A percentile compares a stretch with the other conserved stretches of the same genome.
These are phyloP conservation scores for Pitta sordida DNA, from an alignment of 2,113 vertebrate species.

Conservation along the genomic window DNA sequence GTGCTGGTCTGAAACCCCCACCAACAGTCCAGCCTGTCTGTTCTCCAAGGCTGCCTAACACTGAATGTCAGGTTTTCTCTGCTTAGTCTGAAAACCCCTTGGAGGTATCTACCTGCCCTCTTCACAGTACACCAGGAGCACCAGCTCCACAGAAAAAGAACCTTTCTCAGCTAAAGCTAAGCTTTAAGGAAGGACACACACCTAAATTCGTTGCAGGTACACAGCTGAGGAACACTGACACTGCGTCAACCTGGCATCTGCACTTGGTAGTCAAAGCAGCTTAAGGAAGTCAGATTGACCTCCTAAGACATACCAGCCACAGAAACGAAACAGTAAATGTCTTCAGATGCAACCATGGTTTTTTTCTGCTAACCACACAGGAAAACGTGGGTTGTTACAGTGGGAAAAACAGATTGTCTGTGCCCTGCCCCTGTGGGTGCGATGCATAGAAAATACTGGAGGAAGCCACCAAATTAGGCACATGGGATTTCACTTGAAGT, in stretches of 20 bases:
- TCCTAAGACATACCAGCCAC: neutral
- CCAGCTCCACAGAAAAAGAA: neutral
- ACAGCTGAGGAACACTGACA: neutral
- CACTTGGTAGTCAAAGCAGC: neutral
- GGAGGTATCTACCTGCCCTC: neutral
- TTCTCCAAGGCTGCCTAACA: neutral
- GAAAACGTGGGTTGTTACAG: neutral
- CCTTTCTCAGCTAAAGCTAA: neutral
- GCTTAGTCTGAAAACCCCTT: neutral
- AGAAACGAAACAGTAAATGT: neutral
- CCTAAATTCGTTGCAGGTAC: neutral
- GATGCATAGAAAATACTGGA: neutral
- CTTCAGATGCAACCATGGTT: neutral
- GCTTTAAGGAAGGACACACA: neutral
- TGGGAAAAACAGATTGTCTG: slow-evolving; percentile 23
- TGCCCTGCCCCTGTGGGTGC: neutral
- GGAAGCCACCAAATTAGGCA: slow-evolving; percentile 24
- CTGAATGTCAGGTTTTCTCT: neutral
- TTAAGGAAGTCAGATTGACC: neutral
- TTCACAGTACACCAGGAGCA: neutral
- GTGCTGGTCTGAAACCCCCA: neutral
- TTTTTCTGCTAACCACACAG: neutral
- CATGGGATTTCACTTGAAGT: neutral
- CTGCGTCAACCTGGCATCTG: neutral
- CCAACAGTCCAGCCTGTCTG: neutral